These are phyloP conservation scores for Brotogeris chrysoptera DNA, from an alignment of 2,797 vertebrate species.

Conservation along the genomic window DNA sequence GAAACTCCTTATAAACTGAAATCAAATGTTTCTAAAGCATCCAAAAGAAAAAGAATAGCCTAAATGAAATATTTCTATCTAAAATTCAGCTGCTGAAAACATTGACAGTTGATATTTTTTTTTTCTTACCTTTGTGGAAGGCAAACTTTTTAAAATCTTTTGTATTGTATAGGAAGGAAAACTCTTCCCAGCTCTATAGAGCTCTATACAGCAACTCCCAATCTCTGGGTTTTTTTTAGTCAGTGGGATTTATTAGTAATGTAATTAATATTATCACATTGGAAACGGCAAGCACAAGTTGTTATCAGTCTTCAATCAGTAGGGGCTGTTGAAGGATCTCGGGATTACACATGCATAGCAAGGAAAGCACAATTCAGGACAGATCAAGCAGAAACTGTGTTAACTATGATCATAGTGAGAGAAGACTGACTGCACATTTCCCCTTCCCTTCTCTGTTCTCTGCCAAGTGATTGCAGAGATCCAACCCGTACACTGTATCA, in stretches of 20 bases:
- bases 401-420: neutral
- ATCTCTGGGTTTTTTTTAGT: accelerated
- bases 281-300: neutral
- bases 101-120: neutral
- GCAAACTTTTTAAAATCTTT: neutral
- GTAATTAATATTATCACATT: neutral
- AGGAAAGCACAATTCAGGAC: neutral
- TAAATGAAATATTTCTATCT: neutral
- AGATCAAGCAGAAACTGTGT: neutral
- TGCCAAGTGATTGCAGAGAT: neutral
- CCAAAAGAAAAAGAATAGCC: neutral
- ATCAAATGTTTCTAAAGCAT: neutral
- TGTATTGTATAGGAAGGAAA: neutral
- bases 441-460: neutral
- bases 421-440: neutral
- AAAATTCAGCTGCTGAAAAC: neutral
- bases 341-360: neutral
- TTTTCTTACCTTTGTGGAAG: neutral
- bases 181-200: neutral
- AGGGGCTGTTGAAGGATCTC: neutral
- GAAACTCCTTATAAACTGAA: neutral
- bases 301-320: neutral
- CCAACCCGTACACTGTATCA: neutral
- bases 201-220: neutral
- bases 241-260: neutral